Percentiles rank a stretch among this genome's conserved stretches.
Conservation (phyloP, 2,888 invertebrate species). For the Drosophila dives region DNA sequence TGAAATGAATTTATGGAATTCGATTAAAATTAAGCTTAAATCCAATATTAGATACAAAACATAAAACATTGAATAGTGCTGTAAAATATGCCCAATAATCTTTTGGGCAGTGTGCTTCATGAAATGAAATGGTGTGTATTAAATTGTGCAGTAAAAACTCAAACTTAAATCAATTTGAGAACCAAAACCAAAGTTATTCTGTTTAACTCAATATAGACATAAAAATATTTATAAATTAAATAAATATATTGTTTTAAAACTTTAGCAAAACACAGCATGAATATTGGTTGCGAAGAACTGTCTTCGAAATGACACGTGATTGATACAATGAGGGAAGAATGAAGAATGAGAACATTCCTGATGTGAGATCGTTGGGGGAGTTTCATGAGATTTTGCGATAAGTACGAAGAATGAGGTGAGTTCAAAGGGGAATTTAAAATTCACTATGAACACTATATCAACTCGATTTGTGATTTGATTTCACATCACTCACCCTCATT, state of each 20-base stretch:
- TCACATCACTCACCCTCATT: conserved; percentile 84
- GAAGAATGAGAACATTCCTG: conserved; percentile 34
- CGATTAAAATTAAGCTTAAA: conserved; percentile 20
- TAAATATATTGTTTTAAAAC: conserved; percentile 37
- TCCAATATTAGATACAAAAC: conserved; percentile 56
- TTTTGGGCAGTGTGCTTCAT: conserved; percentile 44
- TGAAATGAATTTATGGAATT: conserved; percentile 36
- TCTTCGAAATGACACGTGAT: conserved; percentile 37
- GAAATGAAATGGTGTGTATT: conserved; percentile 60
- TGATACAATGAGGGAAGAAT: conserved; percentile 28
- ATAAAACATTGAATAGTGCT: conserved; percentile 59
- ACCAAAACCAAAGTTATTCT: conserved; percentile 38
- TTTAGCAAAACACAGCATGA: conserved; percentile 82
- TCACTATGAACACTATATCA: conserved; percentile 40
- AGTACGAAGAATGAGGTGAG: conserved; percentile 48
- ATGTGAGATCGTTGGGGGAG: conserved; percentile 20
- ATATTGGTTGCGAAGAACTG: conserved; percentile 43
- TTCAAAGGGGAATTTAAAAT: conserved; percentile 17
- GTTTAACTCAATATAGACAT: conserved; percentile 34
- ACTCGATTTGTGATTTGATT: conserved; percentile 34
- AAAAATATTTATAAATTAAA: conserved; percentile 7
- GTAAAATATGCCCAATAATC: neutral
- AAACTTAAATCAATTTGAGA: conserved; percentile 6
- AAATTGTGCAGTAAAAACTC: conserved; percentile 41
- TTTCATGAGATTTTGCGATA: conserved; percentile 15